Evolutionary conservation across 2,888 invertebrate genomes (phyloP).

Genomic region (Agrochola circellaris): DNA sequence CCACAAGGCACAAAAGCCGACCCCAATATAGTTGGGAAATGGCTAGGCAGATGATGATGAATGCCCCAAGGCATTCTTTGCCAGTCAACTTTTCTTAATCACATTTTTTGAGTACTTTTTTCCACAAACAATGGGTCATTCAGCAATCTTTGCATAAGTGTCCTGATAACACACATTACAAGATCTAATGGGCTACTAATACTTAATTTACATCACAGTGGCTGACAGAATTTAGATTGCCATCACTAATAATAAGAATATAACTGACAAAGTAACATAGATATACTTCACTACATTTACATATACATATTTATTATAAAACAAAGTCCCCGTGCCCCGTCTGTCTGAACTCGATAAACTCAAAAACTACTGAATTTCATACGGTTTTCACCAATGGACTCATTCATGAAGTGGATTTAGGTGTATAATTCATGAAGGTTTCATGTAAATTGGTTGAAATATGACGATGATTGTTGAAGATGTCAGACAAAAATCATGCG

Average conservation of each 20-base stretch:
- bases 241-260: not conserved
- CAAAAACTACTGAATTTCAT: not conserved
- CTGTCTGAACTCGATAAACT: not conserved
- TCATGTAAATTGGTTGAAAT: not conserved
- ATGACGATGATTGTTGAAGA: not conserved
- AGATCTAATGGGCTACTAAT: not conserved
- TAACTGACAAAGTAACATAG: no score
- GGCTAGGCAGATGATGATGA: no score
- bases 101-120: not conserved
- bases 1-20: no score
- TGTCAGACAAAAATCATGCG: not conserved
- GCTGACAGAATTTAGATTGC: not conserved
- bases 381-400: not conserved
- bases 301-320: not conserved
- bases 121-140: constrained; percentile 2
- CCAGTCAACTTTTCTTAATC: not conserved
- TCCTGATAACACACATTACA: not conserved
- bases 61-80: not conserved
- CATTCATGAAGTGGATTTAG: not conserved
- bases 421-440: not conserved
- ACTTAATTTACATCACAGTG: not conserved
- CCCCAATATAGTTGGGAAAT: no score
- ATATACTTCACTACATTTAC: not conserved
- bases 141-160: not conserved
- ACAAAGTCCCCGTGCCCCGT: not conserved